Conservation (phyloP, 2,797 vertebrate species). For the Hoplostethus atlanticus region DNA sequence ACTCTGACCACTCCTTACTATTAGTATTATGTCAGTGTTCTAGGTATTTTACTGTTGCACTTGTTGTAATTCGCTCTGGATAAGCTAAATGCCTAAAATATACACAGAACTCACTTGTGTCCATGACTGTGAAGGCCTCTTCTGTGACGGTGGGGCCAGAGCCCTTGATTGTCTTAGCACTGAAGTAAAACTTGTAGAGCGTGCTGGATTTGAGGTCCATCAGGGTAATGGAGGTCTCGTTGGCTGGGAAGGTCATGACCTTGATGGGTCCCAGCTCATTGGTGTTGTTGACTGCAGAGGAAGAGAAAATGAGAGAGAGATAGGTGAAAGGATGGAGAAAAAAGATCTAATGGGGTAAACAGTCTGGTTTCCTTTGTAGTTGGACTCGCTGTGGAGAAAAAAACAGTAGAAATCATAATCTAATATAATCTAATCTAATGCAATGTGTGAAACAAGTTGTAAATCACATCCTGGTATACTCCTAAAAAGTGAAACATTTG, state of each 20-base stretch:
- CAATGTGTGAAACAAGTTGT: too few relatives aligned
- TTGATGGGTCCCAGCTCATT: constrained; percentile 89
- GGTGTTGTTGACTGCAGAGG: constrained; percentile 89
- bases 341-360: too few relatives aligned
- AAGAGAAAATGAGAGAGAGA: background rate
- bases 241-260: constrained; percentile 86
- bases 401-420: constrained; percentile 50
- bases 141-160: constrained; percentile 88
- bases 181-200: constrained; percentile 94
- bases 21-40: background rate
- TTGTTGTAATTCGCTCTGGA: background rate
- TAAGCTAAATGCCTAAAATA: background rate
- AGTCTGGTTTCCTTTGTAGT: too few relatives aligned
- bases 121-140: constrained; percentile 91
- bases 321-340: constrained; percentile 40
- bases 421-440: too few relatives aligned
- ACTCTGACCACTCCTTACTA: too few relatives aligned
- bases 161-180: constrained; percentile 91
- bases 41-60: background rate
- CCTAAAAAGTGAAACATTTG: too few relatives aligned
- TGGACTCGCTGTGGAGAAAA: too few relatives aligned
- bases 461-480: too few relatives aligned
- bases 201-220: constrained; percentile 92
- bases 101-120: constrained; percentile 89
- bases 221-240: constrained; percentile 89